These are phyloP conservation scores for Dryobates pubescens DNA, from an alignment of 2,797 vertebrate species.

Conservation along the genomic window DNA sequence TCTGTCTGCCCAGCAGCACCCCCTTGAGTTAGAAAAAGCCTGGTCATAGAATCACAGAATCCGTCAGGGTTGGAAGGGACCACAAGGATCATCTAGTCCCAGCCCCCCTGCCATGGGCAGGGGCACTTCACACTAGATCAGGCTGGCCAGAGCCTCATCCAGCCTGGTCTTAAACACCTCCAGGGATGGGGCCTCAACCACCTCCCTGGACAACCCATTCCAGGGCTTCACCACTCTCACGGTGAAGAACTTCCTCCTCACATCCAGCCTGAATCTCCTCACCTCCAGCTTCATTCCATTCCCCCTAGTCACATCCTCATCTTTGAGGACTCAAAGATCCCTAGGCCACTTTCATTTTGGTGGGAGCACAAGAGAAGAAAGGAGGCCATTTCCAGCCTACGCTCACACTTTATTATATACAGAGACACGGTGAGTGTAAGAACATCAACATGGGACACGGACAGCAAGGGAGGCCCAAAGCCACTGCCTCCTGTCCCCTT, in stretches of 20 bases:
- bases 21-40: not conserved
- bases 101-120: too few species aligned
- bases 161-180: too few species aligned
- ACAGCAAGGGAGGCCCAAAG: slow-evolving; percentile 50
- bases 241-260: too few species aligned
- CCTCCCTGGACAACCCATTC: too few species aligned
- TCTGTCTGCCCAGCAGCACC: not conserved
- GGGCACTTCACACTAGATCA: too few species aligned
- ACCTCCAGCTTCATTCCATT: too few species aligned
- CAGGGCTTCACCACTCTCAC: too few species aligned
- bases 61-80: too few species aligned
- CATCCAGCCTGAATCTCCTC: too few species aligned
- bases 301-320: not conserved
- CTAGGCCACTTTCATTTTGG: not conserved
- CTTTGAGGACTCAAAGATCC: not conserved
- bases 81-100: too few species aligned
- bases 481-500: slow-evolving; percentile 36
- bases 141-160: too few species aligned
- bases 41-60: not conserved
- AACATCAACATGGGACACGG: slow-evolving; percentile 59
- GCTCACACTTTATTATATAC: slow-evolving; percentile 74
- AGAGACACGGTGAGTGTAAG: slow-evolving; percentile 63
- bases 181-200: too few species aligned
- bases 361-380: not conserved
- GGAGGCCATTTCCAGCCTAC: slow-evolving; percentile 45